A percentile compares a stretch with the other conserved stretches of the same genome.
Evolutionary conservation across 2,113 vertebrate genomes (phyloP).

Genomic region (Ammodytes dubius): DNA sequence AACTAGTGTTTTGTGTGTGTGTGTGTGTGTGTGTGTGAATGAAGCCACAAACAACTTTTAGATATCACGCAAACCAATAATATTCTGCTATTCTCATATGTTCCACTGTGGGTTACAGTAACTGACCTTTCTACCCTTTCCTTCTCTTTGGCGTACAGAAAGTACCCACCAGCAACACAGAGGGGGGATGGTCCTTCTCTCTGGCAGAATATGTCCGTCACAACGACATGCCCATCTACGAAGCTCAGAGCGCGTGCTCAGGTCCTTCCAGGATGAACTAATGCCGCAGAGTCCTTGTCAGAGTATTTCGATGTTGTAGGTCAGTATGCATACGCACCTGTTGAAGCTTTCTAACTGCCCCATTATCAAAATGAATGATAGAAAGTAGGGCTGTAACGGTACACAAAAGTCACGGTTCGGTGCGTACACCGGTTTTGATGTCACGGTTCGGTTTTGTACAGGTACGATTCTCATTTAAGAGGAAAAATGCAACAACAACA

Average conservation of each 20-base stretch:
- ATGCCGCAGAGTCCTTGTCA: constrained; percentile 95
- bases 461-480: too few species aligned
- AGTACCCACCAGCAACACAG: constrained; percentile 98
- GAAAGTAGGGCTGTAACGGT: neutral
- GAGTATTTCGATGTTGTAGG: constrained; percentile 96
- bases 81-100: neutral
- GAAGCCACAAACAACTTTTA: neutral
- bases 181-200: constrained; percentile 99
- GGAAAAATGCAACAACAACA: too few species aligned
- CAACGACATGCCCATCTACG: constrained; percentile 98
- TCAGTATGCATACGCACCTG: constrained; percentile 77
- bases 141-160: constrained; percentile 83
- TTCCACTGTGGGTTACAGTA: neutral
- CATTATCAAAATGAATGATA: neutral
- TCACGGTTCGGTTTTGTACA: too few species aligned
- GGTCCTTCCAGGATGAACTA: constrained; percentile 98
- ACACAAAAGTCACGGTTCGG: too few species aligned
- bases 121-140: neutral
- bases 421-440: too few species aligned
- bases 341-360: neutral
- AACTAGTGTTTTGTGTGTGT: too few species aligned
- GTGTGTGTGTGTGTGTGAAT: too few species aligned
- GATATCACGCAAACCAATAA: neutral
- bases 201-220: constrained; percentile 97
- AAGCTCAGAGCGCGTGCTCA: constrained; percentile 96